Conservation (phyloP, 2,113 vertebrate species). For the Nothocercus nigrocapillus region DNA sequence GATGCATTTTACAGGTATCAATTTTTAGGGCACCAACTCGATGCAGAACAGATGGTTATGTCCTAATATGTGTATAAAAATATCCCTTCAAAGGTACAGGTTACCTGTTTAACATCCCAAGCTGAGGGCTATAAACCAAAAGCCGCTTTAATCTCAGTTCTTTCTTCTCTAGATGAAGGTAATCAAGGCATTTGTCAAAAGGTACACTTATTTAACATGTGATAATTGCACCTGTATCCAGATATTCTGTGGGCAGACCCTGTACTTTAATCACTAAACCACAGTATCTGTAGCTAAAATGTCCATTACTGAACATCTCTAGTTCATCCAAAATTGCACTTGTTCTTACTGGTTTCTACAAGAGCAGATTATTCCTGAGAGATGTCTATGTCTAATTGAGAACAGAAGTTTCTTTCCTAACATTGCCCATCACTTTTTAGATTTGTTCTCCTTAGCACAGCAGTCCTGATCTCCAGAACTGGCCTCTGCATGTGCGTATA, state of each 20-base stretch:
- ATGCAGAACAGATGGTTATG: background rate
- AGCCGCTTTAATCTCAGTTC: background rate
- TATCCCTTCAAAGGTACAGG: background rate
- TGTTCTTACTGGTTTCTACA: background rate
- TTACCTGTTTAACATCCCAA: background rate
- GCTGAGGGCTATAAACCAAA: background rate
- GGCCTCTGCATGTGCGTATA: background rate
- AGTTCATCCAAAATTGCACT: background rate
- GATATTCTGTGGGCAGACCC: background rate
- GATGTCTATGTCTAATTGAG: background rate
- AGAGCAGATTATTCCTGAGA: background rate
- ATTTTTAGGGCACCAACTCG: background rate
- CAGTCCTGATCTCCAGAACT: background rate
- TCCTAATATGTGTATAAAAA: background rate
- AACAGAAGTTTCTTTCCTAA: background rate
- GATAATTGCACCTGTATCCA: background rate
- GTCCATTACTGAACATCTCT: background rate
- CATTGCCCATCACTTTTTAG: rapidly evolving
- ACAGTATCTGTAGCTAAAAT: background rate
- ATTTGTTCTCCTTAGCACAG: background rate
- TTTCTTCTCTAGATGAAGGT: background rate
- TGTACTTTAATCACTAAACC: background rate
- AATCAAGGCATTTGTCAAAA: background rate
- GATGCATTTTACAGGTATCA: background rate
- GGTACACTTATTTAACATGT: background rate